phyloP scores from a whole-genome alignment of 2,113 vertebrate species.

The Ifrita kowaldi region DNA sequence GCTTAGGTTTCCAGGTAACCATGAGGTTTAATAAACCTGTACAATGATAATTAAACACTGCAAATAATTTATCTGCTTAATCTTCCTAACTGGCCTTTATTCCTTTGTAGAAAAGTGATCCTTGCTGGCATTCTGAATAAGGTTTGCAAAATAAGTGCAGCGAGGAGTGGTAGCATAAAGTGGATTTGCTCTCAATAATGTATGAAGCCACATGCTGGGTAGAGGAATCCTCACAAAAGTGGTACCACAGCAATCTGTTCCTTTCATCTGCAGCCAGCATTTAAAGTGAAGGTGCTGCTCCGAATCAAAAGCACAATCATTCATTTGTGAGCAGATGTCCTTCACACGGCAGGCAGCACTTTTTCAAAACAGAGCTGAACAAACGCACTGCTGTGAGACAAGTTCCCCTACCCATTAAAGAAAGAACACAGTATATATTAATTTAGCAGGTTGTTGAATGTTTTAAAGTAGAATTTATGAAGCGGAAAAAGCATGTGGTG shows the following conservation, averaged over 20 bases:
- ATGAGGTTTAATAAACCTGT: conserved; percentile 74
- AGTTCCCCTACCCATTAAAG: conserved; percentile 46
- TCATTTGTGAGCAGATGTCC: conserved; percentile 78
- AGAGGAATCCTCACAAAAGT: conserved; percentile 72
- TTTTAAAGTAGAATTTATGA: conserved; percentile 69
- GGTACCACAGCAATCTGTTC: conserved; percentile 69
- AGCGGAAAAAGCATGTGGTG: conserved; percentile 53
- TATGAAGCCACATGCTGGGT: conserved; percentile 66
- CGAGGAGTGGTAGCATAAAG: conserved; percentile 59
- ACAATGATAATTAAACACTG: conserved; percentile 72
- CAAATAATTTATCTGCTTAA: conserved; percentile 74
- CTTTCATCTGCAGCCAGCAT: conserved; percentile 75
- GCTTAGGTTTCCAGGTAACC: conserved; percentile 69
- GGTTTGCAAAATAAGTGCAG: conserved; percentile 55
- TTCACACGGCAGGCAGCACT: conserved; percentile 52
- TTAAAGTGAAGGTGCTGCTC: conserved; percentile 72
- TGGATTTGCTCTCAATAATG: conserved; percentile 73
- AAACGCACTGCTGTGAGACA: conserved; percentile 65
- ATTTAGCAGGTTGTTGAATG: conserved; percentile 71
- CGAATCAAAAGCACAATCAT: conserved; percentile 74
- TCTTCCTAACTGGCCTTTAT: conserved; percentile 54
- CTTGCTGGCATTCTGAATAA: conserved; percentile 63
- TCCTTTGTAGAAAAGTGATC: conserved; percentile 58
- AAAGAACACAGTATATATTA: conserved; percentile 67
- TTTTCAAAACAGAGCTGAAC: conserved; percentile 54